Evolutionary conservation across 2,888 invertebrate genomes (phyloP).

Genomic region (Lithosia quadra): DNA sequence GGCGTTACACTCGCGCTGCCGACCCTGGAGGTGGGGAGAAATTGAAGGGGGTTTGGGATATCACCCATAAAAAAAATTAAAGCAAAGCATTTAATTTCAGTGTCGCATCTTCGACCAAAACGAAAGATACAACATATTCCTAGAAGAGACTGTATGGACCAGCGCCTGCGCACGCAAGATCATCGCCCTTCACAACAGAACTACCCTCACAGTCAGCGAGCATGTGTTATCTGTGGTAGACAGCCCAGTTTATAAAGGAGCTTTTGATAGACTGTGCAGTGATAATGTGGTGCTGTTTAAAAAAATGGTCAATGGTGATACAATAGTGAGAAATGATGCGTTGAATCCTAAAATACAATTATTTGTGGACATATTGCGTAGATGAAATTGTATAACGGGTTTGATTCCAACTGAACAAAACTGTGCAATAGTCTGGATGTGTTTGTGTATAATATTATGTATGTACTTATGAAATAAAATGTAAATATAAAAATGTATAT

Average conservation of each 20-base stretch:
- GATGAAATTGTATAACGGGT: neutral
- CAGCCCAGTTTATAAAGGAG: constrained; percentile 40
- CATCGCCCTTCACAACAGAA: constrained; percentile 22
- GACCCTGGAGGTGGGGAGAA: no score
- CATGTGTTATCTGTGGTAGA: constrained; percentile 39
- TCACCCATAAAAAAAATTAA: no score
- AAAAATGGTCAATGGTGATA: constrained; percentile 40
- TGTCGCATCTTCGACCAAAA: constrained; percentile 89
- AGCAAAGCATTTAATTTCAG: constrained; percentile 61
- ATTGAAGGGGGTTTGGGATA: no score
- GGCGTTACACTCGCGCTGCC: no score
- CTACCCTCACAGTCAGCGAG: constrained; percentile 14
- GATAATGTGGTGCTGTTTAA: constrained; percentile 57
- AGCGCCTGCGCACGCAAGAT: constrained; percentile 63
- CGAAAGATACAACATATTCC: constrained; percentile 87
- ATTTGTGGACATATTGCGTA: constrained; percentile 53
- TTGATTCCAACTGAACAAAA: neutral
- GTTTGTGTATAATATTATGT: neutral
- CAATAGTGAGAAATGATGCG: constrained; percentile 33
- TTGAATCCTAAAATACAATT: constrained; percentile 65
- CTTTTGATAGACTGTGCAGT: constrained; percentile 61
- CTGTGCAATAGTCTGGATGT: neutral
- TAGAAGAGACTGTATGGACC: constrained; percentile 84
- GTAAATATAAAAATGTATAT: neutral
- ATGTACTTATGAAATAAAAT: no score